Percentiles rank a stretch among this genome's conserved stretches.
Conservation (phyloP, 2,113 vertebrate genomes). For the Hippocampus comes region DNA sequence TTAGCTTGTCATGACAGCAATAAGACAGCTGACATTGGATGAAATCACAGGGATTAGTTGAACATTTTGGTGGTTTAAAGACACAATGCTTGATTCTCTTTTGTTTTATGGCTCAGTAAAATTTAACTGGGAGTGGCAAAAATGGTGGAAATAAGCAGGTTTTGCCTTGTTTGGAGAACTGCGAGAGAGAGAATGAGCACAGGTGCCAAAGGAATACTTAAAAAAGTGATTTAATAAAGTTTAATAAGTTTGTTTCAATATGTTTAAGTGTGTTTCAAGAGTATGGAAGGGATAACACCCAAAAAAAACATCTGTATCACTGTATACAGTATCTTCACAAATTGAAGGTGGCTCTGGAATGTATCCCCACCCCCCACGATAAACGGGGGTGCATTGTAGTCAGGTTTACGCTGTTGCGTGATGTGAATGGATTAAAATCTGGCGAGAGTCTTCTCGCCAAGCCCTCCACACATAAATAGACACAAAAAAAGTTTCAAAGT, state of each 20-base stretch:
- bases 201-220: background rate
- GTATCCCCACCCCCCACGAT: background rate
- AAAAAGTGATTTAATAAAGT: background rate
- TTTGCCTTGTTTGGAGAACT: background rate
- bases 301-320: background rate
- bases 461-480: conserved; percentile 56
- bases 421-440: conserved; percentile 47
- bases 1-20: too few species aligned
- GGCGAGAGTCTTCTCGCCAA: conserved; percentile 59
- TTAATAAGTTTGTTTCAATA: background rate
- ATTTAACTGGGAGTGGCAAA: background rate
- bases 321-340: background rate
- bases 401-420: conserved; percentile 30
- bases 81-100: background rate
- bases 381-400: background rate
- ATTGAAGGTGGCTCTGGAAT: background rate
- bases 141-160: background rate
- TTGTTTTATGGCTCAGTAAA: background rate
- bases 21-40: too few species aligned
- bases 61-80: background rate
- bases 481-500: conserved; percentile 40
- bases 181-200: background rate
- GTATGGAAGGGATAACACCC: background rate
- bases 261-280: background rate
- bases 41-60: too few species aligned